phyloP scores from a whole-genome alignment of 2,113 vertebrate species.

The Eurystomus gularis region DNA sequence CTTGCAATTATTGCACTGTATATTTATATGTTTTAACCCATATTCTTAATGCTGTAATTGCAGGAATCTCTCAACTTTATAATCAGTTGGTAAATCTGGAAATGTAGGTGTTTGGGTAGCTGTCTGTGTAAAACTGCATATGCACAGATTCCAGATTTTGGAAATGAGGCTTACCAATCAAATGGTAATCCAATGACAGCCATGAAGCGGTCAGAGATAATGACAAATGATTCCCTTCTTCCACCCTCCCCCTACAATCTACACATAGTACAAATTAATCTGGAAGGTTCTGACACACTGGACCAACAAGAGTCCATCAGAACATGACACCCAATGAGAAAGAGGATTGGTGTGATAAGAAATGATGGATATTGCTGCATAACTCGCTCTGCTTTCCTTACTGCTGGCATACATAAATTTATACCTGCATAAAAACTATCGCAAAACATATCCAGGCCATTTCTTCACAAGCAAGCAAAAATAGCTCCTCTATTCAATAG shows the following conservation, averaged over 20 bases:
- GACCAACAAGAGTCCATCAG: background rate
- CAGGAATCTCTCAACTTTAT: background rate
- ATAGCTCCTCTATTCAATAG: background rate
- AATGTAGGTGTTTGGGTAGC: background rate
- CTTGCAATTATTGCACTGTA: background rate
- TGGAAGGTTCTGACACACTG: background rate
- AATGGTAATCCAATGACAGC: background rate
- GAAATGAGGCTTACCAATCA: background rate
- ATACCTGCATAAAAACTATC: background rate
- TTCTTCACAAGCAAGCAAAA: background rate
- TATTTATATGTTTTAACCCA: background rate
- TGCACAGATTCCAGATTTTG: background rate
- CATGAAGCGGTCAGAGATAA: background rate
- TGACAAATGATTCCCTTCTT: background rate
- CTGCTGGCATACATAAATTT: background rate
- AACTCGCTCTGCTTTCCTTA: background rate
- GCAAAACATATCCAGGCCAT: background rate
- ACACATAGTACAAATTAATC: background rate
- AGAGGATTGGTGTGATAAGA: background rate
- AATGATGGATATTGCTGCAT: background rate
- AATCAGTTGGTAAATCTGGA: background rate
- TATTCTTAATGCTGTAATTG: background rate
- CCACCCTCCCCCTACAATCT: background rate
- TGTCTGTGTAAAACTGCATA: background rate
- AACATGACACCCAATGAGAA: background rate